phyloP scores from a whole-genome alignment of 2,113 vertebrate genomes.

The Syngnathoides biaculeatus region DNA sequence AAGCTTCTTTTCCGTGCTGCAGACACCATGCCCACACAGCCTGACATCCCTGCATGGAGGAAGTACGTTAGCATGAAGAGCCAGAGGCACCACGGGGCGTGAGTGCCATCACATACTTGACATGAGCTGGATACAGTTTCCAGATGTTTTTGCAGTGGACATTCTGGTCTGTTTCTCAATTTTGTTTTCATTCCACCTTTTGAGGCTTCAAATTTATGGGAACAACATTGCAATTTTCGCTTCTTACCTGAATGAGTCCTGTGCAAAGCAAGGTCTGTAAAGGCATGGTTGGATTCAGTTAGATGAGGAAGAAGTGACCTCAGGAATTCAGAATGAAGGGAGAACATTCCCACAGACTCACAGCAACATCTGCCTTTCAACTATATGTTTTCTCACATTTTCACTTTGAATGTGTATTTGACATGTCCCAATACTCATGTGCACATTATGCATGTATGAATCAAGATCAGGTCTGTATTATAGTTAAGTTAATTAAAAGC shows the following conservation, averaged over 20 bases:
- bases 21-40: neutral
- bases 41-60: neutral
- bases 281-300: no score
- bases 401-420: no score
- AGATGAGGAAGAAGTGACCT: no score
- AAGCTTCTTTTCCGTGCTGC: constrained; percentile 3
- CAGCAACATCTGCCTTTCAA: no score
- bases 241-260: neutral
- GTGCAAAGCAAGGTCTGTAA: no score
- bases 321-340: no score
- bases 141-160: constrained; percentile 33
- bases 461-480: neutral
- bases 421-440: neutral
- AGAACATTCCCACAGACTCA: no score
- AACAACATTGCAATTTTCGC: neutral
- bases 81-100: constrained; percentile 1
- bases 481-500: neutral
- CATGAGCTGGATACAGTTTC: constrained; percentile 33
- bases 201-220: neutral
- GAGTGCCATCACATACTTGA: constrained; percentile 21
- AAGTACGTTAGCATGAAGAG: constrained; percentile 12
- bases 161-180: neutral
- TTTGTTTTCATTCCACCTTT: neutral
- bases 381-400: no score
- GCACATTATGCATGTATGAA: neutral